These are phyloP conservation scores for Hycleus cichorii DNA, from an alignment of 1,140 invertebrate species.

Conservation along the genomic window DNA sequence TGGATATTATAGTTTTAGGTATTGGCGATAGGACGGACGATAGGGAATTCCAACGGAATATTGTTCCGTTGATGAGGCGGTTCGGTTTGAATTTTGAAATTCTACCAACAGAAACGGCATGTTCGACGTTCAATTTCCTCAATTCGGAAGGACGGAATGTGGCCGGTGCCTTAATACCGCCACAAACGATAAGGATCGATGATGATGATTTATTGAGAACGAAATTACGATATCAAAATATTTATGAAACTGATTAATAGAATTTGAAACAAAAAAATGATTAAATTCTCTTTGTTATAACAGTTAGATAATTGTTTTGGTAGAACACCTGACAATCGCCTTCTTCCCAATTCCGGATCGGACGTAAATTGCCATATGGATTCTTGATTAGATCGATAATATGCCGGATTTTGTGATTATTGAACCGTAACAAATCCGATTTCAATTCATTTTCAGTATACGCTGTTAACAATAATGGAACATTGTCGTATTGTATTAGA, in stretches of 20 bases:
- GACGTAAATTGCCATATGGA: conserved; percentile 26
- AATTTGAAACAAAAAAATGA: background rate
- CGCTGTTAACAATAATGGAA: conserved; percentile 35
- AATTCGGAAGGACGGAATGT: conserved; percentile 67
- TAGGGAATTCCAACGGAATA: conserved; percentile 35
- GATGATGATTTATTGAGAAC: conserved; percentile 44
- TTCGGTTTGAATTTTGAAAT: conserved; percentile 63
- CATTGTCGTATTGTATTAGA: conserved; percentile 22
- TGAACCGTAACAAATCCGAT: conserved; percentile 20
- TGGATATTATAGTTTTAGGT: conserved; percentile 76
- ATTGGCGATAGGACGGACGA: conserved; percentile 51
- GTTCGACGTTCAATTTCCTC: conserved; percentile 77
- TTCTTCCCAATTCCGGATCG: conserved; percentile 24
- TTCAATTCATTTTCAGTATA: conserved; percentile 34
- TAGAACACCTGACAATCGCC: conserved; percentile 24
- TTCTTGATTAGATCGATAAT: conserved; percentile 20
- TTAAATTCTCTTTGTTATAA: conserved; percentile 8
- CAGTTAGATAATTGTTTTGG: conserved; percentile 25
- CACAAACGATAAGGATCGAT: conserved; percentile 41
- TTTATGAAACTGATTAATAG: conserved; percentile 39
- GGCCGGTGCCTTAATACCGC: conserved; percentile 72
- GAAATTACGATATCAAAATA: conserved; percentile 43
- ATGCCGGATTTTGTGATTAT: conserved; percentile 8
- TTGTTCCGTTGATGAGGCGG: conserved; percentile 49
- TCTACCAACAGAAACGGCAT: conserved; percentile 65